Evolutionary conservation across 2,113 vertebrate species (phyloP), one percentile per base, ranked within the genome.

Genomic region (Nothobranchius kuhntae): DNA sequence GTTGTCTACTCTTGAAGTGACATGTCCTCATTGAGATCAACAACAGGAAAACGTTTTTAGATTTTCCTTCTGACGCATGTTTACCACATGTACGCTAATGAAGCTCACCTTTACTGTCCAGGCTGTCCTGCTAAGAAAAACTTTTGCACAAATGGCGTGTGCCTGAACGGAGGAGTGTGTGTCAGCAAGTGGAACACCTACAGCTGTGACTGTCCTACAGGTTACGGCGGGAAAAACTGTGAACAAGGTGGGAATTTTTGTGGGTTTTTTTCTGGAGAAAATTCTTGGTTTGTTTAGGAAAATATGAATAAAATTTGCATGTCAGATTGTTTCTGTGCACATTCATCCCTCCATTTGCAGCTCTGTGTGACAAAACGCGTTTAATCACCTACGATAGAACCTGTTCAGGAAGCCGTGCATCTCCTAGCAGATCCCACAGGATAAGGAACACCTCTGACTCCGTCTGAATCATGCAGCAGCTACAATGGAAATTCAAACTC

Each of bases 201-300:
- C 77, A 87, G 89, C 68, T 99, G 98, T 0, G 87, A 92, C 59
- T 98, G 96, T 55, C 95, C 95, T 0, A 85, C 94, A 1, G 92
- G 86, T 9, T 97, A 94, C 0, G 97, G 98, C 0, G 96, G 97
- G n/a, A 98, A 96, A 77, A 97, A 95, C 90, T 98, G 98, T 0
- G 96, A 98, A 75, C 98, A 96, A 93, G 95, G 98, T 98, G 75
- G 89, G 72, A n/a, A 26, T 5, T 21, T 58, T 40, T 40, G 21
- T 21, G 38, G 7, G 38, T 0, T 3, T 3, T 0, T 50, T 13
- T 48, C 12, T 26, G 4, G 0, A 50, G 14, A 7, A 48, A 24
- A 14, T 0, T 36, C 38, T 40, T 40, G 38, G 1, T 40, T 40
- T 9, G 9, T 1, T 7, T 8, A 12, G 11, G 4, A 38, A 13